Percentiles rank a stretch among this genome's conserved stretches.
Conservation (phyloP, 2,888 invertebrate species). For the Polydrusus tereticollis region DNA sequence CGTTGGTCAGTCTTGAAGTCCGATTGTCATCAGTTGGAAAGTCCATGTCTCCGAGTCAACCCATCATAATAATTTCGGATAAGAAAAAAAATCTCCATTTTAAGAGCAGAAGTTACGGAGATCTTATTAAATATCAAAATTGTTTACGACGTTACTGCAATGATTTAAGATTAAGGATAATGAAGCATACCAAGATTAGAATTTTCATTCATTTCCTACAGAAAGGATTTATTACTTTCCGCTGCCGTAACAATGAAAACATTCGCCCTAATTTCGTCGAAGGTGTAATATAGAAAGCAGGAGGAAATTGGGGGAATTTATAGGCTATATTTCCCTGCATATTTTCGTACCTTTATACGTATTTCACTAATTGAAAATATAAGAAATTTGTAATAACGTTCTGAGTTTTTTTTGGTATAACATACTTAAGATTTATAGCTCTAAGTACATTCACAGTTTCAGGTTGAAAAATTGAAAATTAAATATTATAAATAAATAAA, state of each 20-base stretch:
- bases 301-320: not conserved
- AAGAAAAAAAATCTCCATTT: not conserved
- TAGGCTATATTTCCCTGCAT: not conserved
- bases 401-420: too few species aligned
- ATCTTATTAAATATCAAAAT: slow-evolving; percentile 50
- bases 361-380: not conserved
- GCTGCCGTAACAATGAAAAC: slow-evolving; percentile 32
- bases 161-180: slow-evolving; percentile 64
- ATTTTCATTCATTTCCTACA: slow-evolving; percentile 57
- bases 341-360: not conserved
- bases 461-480: too few species aligned
- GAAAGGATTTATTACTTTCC: slow-evolving; percentile 52
- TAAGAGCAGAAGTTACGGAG: not conserved
- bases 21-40: too few species aligned
- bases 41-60: too few species aligned
- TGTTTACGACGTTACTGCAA: slow-evolving; percentile 60
- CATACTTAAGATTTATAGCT: too few species aligned
- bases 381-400: too few species aligned
- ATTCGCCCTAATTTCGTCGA: slow-evolving; percentile 14
- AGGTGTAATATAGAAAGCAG: not conserved
- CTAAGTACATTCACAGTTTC: too few species aligned
- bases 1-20: too few species aligned
- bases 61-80: too few species aligned
- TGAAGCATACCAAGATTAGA: slow-evolving; percentile 64
- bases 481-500: too few species aligned